Conservation (phyloP, 2,888 invertebrate genomes). For the Pogonocherus hispidulus region DNA sequence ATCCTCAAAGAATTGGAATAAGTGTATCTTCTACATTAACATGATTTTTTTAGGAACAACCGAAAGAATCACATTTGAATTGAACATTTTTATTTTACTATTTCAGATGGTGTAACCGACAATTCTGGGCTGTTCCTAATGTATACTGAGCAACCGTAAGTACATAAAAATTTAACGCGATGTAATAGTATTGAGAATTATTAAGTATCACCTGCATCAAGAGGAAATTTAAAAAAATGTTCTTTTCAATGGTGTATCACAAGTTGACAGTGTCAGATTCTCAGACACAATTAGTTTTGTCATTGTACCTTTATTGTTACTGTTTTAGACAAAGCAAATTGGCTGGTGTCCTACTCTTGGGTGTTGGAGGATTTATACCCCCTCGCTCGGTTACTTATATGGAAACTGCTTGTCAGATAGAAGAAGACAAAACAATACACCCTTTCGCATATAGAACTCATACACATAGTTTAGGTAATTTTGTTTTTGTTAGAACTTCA, state of each 20-base stretch:
- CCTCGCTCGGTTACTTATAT: constrained; percentile 82
- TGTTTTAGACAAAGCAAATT: constrained; percentile 81
- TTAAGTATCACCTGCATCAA: too few species aligned
- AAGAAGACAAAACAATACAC: constrained; percentile 86
- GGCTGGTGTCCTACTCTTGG: constrained; percentile 92
- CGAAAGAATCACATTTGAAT: too few species aligned
- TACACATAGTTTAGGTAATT: constrained; percentile 87
- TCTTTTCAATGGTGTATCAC: too few species aligned
- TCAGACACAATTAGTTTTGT: too few species aligned
- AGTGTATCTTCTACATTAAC: too few species aligned
- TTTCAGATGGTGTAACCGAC: constrained; percentile 83
- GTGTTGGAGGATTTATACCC: constrained; percentile 86
- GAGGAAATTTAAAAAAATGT: too few species aligned
- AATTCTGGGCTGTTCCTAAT: constrained; percentile 87
- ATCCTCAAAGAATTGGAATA: too few species aligned
- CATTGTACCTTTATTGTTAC: too few species aligned
- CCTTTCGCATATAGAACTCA: constrained; percentile 97
- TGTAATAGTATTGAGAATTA: too few species aligned
- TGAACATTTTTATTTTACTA: too few species aligned
- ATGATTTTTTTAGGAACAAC: too few species aligned
- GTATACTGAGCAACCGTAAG: constrained; percentile 82
- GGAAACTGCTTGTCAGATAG: constrained; percentile 90
- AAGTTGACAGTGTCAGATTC: too few species aligned
- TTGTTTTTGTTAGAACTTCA: neutral
- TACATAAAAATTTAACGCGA: constrained; percentile 41